Evolutionary conservation across 2,888 invertebrate species (phyloP).

Genomic region (Diaphora mendica): DNA sequence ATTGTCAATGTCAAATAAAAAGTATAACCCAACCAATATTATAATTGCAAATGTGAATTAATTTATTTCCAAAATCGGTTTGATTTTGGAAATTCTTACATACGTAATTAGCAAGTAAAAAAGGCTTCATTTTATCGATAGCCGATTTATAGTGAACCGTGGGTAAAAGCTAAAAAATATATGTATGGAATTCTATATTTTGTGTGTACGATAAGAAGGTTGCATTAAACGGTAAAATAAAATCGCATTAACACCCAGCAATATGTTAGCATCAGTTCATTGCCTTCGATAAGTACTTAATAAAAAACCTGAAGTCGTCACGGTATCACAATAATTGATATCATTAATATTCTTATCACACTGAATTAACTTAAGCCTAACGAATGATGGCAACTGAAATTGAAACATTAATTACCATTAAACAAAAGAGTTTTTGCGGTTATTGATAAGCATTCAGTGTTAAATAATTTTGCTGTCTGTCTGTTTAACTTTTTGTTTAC

Average conservation of each 20-base stretch:
- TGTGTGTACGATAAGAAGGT: slow-evolving; percentile 7
- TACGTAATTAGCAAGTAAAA: too few species aligned
- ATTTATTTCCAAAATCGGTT: too few species aligned
- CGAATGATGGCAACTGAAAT: slow-evolving; percentile 15
- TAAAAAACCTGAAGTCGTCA: slow-evolving; percentile 31
- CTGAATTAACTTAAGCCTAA: slow-evolving; percentile 28
- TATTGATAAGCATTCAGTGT: background rate
- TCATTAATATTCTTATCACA: slow-evolving; percentile 42
- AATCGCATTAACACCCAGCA: slow-evolving; percentile 18
- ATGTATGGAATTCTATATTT: background rate
- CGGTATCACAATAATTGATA: slow-evolving; percentile 43
- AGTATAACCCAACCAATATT: too few species aligned
- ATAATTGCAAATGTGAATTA: too few species aligned
- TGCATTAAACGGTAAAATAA: slow-evolving; percentile 20
- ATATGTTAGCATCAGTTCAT: slow-evolving; percentile 43
- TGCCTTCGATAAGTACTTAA: slow-evolving; percentile 37
- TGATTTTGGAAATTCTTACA: too few species aligned
- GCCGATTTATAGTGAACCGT: too few species aligned
- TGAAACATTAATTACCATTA: slow-evolving; percentile 15
- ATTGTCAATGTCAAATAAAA: too few species aligned
- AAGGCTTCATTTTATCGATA: too few species aligned
- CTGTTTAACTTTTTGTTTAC: background rate
- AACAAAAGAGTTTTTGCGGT: slow-evolving; percentile 10
- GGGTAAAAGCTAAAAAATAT: too few species aligned
- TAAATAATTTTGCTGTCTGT: background rate